phyloP scores from a whole-genome alignment of 2,888 invertebrate species.

The Bursaphelenchus okinawaensis region DNA sequence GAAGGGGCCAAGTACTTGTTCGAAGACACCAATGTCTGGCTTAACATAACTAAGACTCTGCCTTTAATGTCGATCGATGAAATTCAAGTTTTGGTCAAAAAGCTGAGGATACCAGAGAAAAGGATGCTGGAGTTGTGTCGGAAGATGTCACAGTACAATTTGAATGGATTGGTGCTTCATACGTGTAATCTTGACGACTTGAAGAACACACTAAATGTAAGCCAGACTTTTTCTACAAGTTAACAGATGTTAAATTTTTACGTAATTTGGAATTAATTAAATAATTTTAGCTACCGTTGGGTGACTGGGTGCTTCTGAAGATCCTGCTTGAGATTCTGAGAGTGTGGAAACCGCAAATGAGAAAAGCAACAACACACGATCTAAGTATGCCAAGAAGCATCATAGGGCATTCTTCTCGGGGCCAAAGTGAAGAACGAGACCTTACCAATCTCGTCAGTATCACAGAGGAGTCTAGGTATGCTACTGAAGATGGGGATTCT shows the following conservation, averaged over 20 bases:
- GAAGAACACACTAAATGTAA: conserved; percentile 53
- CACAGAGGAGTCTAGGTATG: neutral
- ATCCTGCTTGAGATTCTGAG: conserved; percentile 52
- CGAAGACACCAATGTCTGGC: conserved; percentile 28
- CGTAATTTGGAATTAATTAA: conserved; percentile 6
- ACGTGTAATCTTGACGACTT: conserved; percentile 60
- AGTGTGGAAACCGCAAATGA: conserved; percentile 26
- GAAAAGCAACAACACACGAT: neutral
- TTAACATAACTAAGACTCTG: conserved; percentile 24
- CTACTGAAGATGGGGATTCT: neutral
- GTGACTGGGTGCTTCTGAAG: conserved; percentile 56
- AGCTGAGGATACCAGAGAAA: conserved; percentile 38
- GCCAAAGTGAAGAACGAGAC: conserved; percentile 7
- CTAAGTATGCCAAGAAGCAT: neutral
- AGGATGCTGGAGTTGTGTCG: conserved; percentile 28
- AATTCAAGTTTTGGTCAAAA: conserved; percentile 28
- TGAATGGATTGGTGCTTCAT: conserved; percentile 56
- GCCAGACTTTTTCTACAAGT: neutral
- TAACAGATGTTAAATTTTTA: too few species aligned
- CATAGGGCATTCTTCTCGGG: neutral
- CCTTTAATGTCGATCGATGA: conserved; percentile 38
- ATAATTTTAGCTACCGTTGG: conserved; percentile 40
- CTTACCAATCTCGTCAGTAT: conserved; percentile 8
- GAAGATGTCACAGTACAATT: conserved; percentile 33
- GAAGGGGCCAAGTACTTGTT: conserved; percentile 31